These are phyloP conservation scores for Phyllotreta striolata DNA, from an alignment of 2,888 invertebrate genomes.

Conservation along the genomic window DNA sequence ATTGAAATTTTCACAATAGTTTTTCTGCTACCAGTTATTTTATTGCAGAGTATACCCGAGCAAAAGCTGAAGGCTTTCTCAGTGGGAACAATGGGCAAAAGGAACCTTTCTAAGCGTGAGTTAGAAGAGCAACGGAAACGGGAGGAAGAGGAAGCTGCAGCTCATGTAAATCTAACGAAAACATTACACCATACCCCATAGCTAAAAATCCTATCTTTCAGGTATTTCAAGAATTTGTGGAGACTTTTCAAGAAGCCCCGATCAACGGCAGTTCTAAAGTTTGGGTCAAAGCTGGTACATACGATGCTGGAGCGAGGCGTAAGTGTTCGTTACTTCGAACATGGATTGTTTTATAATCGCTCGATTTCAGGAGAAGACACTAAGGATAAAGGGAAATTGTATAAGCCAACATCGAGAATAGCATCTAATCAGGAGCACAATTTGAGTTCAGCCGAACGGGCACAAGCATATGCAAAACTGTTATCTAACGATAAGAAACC, in stretches of 20 bases:
- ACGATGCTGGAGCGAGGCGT: conserved; percentile 94
- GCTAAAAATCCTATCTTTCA: conserved; percentile 51
- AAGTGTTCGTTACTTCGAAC: conserved; percentile 53
- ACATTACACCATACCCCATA: conserved; percentile 5
- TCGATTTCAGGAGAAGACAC: conserved; percentile 79
- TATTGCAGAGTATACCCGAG: conserved; percentile 63
- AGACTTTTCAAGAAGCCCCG: conserved; percentile 91
- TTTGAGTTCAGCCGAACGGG: conserved; percentile 69
- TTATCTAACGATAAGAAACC: conserved; percentile 72
- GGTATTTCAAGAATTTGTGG: conserved; percentile 97
- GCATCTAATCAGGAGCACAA: conserved; percentile 65
- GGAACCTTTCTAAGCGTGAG: conserved; percentile 81
- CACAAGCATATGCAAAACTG: conserved; percentile 73
- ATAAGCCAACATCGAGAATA: conserved; percentile 86
- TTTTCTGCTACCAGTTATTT: neutral
- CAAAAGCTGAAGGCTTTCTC: conserved; percentile 81
- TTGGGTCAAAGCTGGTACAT: conserved; percentile 98
- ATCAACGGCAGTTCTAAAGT: conserved; percentile 78
- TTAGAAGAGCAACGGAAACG: conserved; percentile 86
- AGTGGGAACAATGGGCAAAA: conserved; percentile 76
- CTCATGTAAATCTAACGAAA: conserved; percentile 70
- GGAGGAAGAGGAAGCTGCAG: conserved; percentile 90
- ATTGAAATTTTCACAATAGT: no score
- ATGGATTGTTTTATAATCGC: conserved; percentile 6
- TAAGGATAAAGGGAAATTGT: conserved; percentile 88